Evolutionary conservation across 2,797 vertebrate genomes (phyloP), one percentile per base, ranked within the genome.

Genomic region (Tragelaphus oryx): DNA sequence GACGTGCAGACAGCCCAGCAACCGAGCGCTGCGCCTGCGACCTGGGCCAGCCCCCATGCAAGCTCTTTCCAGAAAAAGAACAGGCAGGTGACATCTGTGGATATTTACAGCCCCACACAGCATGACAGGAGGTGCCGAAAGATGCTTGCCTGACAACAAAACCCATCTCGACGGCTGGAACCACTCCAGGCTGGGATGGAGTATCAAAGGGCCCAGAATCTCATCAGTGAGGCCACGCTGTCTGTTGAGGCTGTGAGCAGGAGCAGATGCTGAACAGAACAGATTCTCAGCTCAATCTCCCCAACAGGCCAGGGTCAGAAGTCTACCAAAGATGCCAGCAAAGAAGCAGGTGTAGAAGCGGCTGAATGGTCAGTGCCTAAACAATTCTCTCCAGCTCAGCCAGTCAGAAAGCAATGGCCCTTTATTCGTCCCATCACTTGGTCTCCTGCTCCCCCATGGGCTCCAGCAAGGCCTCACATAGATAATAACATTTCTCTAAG

Each of bases 71-170:
- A 94, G 68, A 92, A 79, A 83, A 89, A 80, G 48, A 68, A 46
- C 78, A 96, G 59, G 48, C 75, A 97, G 85, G 96, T 97, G 96
- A 97, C 95, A 97, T 98, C 97, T 98, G 97, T 79, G 96, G 88
- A 83, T 94, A 96, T 95, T 97, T 97, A 97, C 46, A 91, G 93
- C 89, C 96, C 75, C 60, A 87, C 89, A 65, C 83, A 94, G 93
- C 96, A 96, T 97, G 93, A 95, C 20, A 41, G 80, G 93, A 97
- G 96, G 96, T 98, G 94, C 75, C 57, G 85, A 97, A 93, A 95
- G 92, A 97, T 88, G 94, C 88, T 93, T 86, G 89, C 92, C 92
- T 74, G 48, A 93, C 94, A 94, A 92, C 89, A 95, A 87, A 95
- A 95, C 81, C 13, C 65, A 62, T 89, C 6, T 85, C 44, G 3